Evolutionary conservation across 2,113 vertebrate species (phyloP), one percentile per base, ranked within the genome.

Genomic region (Coracopsis vasa): DNA sequence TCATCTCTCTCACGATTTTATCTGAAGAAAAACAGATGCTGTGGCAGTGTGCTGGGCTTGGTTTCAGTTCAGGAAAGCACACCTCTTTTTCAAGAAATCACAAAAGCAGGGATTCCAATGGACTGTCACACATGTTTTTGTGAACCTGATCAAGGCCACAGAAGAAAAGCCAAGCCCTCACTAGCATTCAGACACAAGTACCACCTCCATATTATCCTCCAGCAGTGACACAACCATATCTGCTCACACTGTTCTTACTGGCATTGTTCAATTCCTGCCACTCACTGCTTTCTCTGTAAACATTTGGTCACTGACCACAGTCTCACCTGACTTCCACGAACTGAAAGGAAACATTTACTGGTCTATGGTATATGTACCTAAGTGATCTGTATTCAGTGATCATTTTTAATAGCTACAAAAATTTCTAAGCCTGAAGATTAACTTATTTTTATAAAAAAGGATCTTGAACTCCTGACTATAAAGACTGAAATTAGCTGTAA

Each of bases 321-420:
- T 10, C 50, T 15, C 61, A 62, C n/a, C 51, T 33, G 37, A 11
- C 28, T 45, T 17, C 77, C 41, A 12, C 4, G 21, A 11, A 45
- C 18, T 16, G 66, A 47, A 80, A 74, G 41, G 62, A 92, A 79
- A 20, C n/a, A 28, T 44, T 86, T 84, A 53, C 60, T 60, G 10
- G 4, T 56, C 6, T 23, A 21, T 16, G 10, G 42, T 10, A 65
- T 1, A 25, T 11, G 14, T 0, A 6, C 2, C 0, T 21, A 66
- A 71, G 31, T 33, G 11, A 74, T 35, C 70, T 19, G 35, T 31
- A 74, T 8, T 18, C 51, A 51, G 44, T 41, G 35, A 13, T 51
- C 48, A 28, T 56, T 65, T 80, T 75, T 70, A 62, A 47, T 24
- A 44, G 27, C 48, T 8, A 29, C 16, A 56, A 18, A 6, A 9